These are phyloP conservation scores for Heteractis magnifica DNA, from an alignment of 92 coral and sea anemone species.

Conservation along the genomic window DNA sequence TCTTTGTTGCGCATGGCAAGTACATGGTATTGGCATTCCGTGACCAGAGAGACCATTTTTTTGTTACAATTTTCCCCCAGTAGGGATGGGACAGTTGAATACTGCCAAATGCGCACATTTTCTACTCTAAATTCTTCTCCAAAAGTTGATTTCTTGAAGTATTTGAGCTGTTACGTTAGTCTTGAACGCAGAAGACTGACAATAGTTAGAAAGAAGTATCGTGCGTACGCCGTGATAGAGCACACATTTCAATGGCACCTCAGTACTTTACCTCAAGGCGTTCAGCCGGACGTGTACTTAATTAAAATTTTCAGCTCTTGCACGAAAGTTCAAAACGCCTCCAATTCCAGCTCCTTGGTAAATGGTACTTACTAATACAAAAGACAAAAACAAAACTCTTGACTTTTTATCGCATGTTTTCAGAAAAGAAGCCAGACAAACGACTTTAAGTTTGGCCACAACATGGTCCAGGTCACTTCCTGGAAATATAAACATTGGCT, in stretches of 20 bases:
- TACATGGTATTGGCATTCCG: constrained; percentile 4
- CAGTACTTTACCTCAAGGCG: not conserved
- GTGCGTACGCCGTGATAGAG: too few relatives aligned
- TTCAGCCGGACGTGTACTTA: not conserved
- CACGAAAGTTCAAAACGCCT: not conserved
- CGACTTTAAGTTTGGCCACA: not conserved
- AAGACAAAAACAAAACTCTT: not conserved
- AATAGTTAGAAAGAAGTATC: too few relatives aligned
- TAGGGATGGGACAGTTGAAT: constrained; percentile 2
- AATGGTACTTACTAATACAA: not conserved
- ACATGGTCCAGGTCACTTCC: not conserved
- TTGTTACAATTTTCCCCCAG: constrained; percentile 13
- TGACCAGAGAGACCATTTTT: constrained; percentile 17
- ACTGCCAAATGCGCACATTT: not conserved
- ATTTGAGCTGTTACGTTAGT: not conserved
- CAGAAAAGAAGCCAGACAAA: not conserved
- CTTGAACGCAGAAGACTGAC: too few relatives aligned
- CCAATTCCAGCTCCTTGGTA: not conserved
- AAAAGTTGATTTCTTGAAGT: not conserved
- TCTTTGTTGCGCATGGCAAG: constrained; percentile 3
- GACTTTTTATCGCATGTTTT: not conserved
- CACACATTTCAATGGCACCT: too few relatives aligned
- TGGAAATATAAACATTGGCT: not conserved
- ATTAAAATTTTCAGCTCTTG: not conserved
- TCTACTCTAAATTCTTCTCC: not conserved